Evolutionary conservation across 2,797 vertebrate genomes (phyloP).

Genomic region (Parambassis ranga): DNA sequence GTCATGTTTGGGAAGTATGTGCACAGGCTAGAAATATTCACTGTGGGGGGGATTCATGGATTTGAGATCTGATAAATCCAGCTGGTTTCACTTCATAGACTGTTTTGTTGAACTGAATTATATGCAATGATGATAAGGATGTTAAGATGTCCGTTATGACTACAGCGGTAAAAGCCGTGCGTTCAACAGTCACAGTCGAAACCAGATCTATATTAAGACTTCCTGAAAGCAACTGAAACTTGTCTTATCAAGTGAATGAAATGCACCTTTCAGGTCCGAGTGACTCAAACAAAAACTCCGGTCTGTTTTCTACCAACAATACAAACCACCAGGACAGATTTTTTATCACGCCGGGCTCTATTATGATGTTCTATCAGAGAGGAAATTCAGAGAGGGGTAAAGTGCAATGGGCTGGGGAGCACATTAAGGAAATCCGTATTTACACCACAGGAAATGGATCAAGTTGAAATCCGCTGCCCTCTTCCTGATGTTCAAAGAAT

Average conservation of each 20-base stretch:
- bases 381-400: conserved; percentile 37
- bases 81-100: conserved; percentile 49
- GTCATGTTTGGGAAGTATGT: conserved; percentile 44
- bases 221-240: conserved; percentile 57
- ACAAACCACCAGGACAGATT: not conserved
- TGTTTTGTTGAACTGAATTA: conserved; percentile 26
- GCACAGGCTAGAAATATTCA: conserved; percentile 57
- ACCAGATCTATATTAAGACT: conserved; percentile 61
- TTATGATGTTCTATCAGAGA: conserved; percentile 33
- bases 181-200: conserved; percentile 35
- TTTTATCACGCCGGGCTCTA: not conserved
- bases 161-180: conserved; percentile 16
- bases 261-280: not conserved
- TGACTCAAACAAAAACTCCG: not conserved
- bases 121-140: not conserved
- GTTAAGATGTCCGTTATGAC: not conserved
- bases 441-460: conserved; percentile 62
- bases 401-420: conserved; percentile 51
- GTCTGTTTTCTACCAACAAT: not conserved
- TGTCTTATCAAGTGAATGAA: conserved; percentile 8
- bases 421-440: conserved; percentile 76
- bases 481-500: conserved; percentile 67
- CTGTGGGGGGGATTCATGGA: conserved; percentile 37
- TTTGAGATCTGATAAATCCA: too few relatives aligned
- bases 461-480: conserved; percentile 40